Evolutionary conservation across 2,888 invertebrate genomes (phyloP), one percentile per base, ranked within the genome.

Genomic region (Lasioglossum marginatum): DNA sequence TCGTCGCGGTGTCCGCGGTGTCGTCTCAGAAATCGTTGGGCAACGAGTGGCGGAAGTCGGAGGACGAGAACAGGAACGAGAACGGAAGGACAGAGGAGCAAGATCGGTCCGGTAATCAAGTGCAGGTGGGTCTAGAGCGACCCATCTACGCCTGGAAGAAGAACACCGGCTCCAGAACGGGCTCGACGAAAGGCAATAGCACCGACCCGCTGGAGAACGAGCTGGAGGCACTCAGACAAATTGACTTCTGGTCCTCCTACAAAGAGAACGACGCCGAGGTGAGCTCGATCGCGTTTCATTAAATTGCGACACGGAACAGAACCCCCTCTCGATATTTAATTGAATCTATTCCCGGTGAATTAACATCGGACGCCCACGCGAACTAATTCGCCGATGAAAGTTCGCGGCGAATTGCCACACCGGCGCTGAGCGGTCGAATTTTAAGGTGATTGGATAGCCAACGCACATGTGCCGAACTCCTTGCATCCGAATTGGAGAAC

Each of bases 1-100:
- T 93, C 81, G 94, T 95, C 48, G 95, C 95, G 0, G 93, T 95
- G 2, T 94, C 95, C 0, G 94, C 93, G 0, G 93, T 94, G 3
- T 91, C 94, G 3, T 90, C 92, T 37, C 90, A 93, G 3, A 93
- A 92, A 63, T 94, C 93, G 81, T 71, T 82, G n/a, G 92, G 89
- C 27, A 93, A 92, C 82, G 93, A 93, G 6, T 94, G 94, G 94
- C 89, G 93, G 19, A 95, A 94, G 77, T 93, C 93, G 85, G 94
- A 94, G 45, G 94, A 94, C 31, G 93, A 93, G 5, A 81, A 80
- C 23, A 87, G 87, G 31, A 83, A 72, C 71, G 83, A 84, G 1
- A 87, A 83, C 34, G 60, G 60, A 6, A 87, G 83, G 34, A 37
- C 86, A 19, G 85, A 91, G 27, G 92, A 93, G 68, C 88, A 83